Evolutionary conservation across 1,140 invertebrate species (phyloP).

Genomic region (Lucilia cuprina): DNA sequence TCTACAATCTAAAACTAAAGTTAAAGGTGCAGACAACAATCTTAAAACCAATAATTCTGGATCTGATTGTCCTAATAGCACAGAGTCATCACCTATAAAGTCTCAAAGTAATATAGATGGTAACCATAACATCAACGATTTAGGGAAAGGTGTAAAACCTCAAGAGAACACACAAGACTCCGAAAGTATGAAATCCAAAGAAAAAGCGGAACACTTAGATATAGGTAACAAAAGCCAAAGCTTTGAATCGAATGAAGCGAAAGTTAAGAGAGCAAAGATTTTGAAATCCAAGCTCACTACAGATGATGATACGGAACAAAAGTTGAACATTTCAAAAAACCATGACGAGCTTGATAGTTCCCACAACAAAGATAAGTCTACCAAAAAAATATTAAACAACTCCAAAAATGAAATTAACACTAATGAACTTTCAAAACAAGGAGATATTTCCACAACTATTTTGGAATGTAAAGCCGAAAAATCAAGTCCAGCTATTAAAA

Average conservation of each 20-base stretch:
- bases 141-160: no score
- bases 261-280: no score
- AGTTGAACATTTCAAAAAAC: background rate
- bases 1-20: background rate
- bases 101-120: no score
- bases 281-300: no score
- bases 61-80: no score
- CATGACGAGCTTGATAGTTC: background rate
- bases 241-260: no score
- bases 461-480: background rate
- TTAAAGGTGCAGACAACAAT: no score
- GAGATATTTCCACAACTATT: background rate
- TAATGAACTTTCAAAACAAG: background rate
- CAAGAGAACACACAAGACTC: no score
- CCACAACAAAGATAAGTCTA: background rate
- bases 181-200: background rate
- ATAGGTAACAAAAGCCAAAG: background rate
- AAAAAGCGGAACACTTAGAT: background rate
- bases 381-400: background rate
- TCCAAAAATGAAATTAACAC: background rate
- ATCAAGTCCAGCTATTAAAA: background rate
- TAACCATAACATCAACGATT: no score
- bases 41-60: no score
- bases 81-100: no score
- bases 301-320: background rate